A percentile compares a stretch with the other conserved stretches of the same genome.
phyloP scores from a whole-genome alignment of 2,113 vertebrate genomes.

The Pagrus major region DNA sequence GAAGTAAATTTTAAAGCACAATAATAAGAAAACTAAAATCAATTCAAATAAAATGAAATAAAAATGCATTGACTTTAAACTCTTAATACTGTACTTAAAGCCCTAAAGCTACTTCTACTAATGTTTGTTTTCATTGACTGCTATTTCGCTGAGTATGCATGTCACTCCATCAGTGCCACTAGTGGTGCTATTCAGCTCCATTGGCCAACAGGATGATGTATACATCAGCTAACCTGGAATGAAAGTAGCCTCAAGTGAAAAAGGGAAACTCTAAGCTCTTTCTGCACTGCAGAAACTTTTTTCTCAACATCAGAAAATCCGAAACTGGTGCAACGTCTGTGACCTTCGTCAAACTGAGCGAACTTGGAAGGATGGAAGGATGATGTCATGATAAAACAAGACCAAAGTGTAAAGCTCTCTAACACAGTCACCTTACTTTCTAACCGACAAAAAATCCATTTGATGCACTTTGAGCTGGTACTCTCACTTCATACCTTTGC shows the following conservation, averaged over 20 bases:
- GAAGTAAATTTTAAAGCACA: background rate
- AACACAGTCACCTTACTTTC: background rate
- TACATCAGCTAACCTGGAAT: too few relatives aligned
- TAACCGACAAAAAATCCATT: conserved; percentile 6
- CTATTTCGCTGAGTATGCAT: background rate
- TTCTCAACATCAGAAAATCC: background rate
- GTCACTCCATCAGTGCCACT: background rate
- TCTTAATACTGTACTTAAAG: background rate
- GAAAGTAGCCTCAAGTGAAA: background rate
- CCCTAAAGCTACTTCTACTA: accelerated
- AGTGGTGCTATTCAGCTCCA: background rate
- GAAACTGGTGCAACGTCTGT: background rate
- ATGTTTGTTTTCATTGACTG: background rate
- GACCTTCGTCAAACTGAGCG: conserved; percentile 6
- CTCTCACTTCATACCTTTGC: background rate
- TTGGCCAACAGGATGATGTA: background rate
- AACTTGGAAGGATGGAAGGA: conserved; percentile 6
- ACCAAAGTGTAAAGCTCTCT: background rate
- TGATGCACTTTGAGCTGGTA: background rate
- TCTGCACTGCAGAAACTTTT: background rate
- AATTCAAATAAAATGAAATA: background rate
- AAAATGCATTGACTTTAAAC: background rate
- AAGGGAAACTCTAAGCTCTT: background rate
- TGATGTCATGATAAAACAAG: conserved; percentile 14
- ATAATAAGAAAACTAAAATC: background rate